Conservation (phyloP, 2,888 invertebrate genomes). For the Melanophora roralis region DNA sequence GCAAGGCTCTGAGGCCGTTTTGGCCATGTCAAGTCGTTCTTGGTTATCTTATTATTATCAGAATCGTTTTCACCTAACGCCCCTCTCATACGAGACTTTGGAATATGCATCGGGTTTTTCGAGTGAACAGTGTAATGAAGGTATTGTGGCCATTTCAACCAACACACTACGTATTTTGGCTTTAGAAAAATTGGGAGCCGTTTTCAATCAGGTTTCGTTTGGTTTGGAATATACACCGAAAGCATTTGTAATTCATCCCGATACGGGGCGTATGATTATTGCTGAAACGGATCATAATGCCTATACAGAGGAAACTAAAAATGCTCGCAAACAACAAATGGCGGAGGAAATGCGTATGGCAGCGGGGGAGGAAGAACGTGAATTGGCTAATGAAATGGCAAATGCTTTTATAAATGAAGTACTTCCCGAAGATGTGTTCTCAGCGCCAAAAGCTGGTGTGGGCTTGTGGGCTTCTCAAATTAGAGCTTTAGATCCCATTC, state of each 20-base stretch:
- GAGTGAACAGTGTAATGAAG: conserved; percentile 98
- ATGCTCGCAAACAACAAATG: conserved; percentile 93
- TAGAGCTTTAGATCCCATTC: conserved; percentile 90
- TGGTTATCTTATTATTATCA: conserved; percentile 99
- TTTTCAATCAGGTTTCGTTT: conserved; percentile 97
- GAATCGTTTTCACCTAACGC: conserved; percentile 95
- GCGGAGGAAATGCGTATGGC: conserved; percentile 99
- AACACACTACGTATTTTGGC: conserved; percentile 98
- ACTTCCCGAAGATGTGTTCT: conserved; percentile 94
- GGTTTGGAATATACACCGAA: conserved; percentile 97
- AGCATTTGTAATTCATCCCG: conserved; percentile 94
- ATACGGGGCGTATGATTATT: conserved; percentile 91
- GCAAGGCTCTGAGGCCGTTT: conserved; percentile 96
- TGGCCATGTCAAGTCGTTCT: conserved; percentile 98
- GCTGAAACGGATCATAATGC: conserved; percentile 99
- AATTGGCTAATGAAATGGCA: conserved; percentile 97
- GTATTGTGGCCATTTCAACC: conserved; percentile 98
- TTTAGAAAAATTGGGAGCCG: conserved; percentile 97
- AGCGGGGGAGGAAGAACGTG: conserved; percentile 96
- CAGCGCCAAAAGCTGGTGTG: conserved; percentile 95
- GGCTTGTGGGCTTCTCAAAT: conserved; percentile 98
- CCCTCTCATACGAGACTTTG: conserved; percentile 95
- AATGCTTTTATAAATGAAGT: conserved; percentile 97
- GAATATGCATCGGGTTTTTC: conserved; percentile 99
- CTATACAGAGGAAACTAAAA: conserved; percentile 97